These are phyloP conservation scores for Python bivittatus DNA, from an alignment of 2,113 vertebrate species.

Conservation along the genomic window DNA sequence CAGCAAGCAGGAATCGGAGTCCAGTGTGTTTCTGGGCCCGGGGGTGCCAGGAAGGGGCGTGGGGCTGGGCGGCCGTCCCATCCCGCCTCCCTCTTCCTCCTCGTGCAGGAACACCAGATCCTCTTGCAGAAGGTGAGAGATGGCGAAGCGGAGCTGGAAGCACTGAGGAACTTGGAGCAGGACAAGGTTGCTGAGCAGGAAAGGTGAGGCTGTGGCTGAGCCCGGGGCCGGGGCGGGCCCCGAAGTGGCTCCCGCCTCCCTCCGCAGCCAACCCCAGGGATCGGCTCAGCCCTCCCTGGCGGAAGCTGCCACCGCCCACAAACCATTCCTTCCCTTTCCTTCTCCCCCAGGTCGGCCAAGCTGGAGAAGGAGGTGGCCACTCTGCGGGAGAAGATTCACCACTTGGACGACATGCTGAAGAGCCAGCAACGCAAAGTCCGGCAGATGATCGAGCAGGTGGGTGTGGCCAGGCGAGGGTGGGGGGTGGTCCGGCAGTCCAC, in stretches of 20 bases:
- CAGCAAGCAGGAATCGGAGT: not conserved
- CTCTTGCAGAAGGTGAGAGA: slow-evolving; percentile 78
- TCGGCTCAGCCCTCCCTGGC: no score
- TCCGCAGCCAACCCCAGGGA: not conserved
- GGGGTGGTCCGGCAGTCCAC: not conserved
- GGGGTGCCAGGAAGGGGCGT: accelerated
- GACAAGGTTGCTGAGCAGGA: slow-evolving; percentile 73
- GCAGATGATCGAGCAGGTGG: slow-evolving; percentile 97
- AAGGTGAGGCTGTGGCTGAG: slow-evolving; percentile 74
- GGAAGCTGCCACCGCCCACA: no score
- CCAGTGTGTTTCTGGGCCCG: no score
- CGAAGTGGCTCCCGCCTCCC: not conserved
- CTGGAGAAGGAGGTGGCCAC: slow-evolving; percentile 88
- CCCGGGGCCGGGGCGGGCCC: not conserved
- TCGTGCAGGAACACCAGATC: slow-evolving; percentile 77
- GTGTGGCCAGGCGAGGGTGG: accelerated
- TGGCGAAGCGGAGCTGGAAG: slow-evolving; percentile 78
- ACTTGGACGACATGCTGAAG: slow-evolving; percentile 94
- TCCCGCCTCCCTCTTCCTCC: not conserved
- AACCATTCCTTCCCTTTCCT: not conserved
- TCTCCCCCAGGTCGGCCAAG: slow-evolving; percentile 73
- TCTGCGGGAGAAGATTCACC: slow-evolving; percentile 92
- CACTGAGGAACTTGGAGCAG: slow-evolving; percentile 72
- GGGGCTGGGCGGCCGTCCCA: not conserved
- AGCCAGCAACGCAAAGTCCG: slow-evolving; percentile 94